Evolutionary conservation across 1,140 invertebrate species (phyloP).

Genomic region (Drosophila cardini): DNA sequence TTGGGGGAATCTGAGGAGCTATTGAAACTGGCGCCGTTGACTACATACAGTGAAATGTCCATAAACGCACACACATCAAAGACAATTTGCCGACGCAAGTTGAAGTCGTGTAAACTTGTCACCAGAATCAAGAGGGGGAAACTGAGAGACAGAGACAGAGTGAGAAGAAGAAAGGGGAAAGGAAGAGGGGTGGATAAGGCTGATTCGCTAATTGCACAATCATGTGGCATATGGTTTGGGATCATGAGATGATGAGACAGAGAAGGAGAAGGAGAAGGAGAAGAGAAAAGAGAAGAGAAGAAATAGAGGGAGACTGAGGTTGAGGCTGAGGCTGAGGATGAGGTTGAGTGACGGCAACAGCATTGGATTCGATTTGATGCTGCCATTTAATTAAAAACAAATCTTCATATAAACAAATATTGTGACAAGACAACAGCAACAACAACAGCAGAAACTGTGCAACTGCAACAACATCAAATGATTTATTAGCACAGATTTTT

Average conservation of each 20-base stretch:
- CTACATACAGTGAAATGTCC: conserved; percentile 15
- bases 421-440: conserved; percentile 53
- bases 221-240: conserved; percentile 35
- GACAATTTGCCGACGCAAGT: conserved; percentile 43
- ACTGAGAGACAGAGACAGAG: conserved; percentile 15
- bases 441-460: conserved; percentile 6
- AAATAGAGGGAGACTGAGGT: neutral
- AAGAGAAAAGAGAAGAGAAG: too few species aligned
- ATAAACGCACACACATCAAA: conserved; percentile 54
- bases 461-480: conserved; percentile 63
- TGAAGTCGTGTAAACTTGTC: conserved; percentile 73
- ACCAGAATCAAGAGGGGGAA: conserved; percentile 40
- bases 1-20: neutral
- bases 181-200: neutral
- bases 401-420: conserved; percentile 77
- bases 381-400: conserved; percentile 77
- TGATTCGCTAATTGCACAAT: conserved; percentile 75
- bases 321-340: conserved; percentile 7
- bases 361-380: conserved; percentile 52
- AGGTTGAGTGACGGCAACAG: conserved; percentile 12
- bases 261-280: neutral
- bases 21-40: conserved; percentile 20
- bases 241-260: neutral
- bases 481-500: conserved; percentile 77
- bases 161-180: neutral